These are phyloP conservation scores for Micrasema longulum DNA, from an alignment of 1,140 invertebrate genomes.

Conservation along the genomic window DNA sequence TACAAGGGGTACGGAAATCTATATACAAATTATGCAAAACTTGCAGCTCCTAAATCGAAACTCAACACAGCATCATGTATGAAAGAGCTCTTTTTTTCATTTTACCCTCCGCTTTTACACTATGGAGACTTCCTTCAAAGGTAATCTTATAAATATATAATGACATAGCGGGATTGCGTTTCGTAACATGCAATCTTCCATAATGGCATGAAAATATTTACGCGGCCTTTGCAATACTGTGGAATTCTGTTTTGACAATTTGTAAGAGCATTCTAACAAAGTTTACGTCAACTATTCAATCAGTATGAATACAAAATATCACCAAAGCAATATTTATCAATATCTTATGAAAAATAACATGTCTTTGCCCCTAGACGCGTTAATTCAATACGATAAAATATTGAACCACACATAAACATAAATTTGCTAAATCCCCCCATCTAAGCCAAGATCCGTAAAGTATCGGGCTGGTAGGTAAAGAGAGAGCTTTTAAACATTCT, in stretches of 20 bases:
- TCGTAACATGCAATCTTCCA: slow-evolving; percentile 39
- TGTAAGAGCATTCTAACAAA: too few relatives aligned
- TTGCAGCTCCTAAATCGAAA: slow-evolving; percentile 4
- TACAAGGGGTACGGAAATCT: background rate
- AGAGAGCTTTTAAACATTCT: too few relatives aligned
- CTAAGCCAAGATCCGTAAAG: too few relatives aligned
- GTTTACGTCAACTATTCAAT: too few relatives aligned
- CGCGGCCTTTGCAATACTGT: background rate
- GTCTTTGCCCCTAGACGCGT: too few relatives aligned
- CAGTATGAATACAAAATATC: too few relatives aligned
- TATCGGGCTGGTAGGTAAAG: too few relatives aligned
- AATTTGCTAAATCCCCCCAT: too few relatives aligned
- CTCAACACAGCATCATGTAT: slow-evolving; percentile 16
- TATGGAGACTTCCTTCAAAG: slow-evolving; percentile 9
- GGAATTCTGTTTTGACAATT: background rate
- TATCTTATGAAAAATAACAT: too few relatives aligned
- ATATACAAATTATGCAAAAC: slow-evolving; percentile 2
- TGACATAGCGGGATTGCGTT: slow-evolving; percentile 24
- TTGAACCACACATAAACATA: too few relatives aligned
- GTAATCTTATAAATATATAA: slow-evolving; percentile 40
- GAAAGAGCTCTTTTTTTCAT: slow-evolving; percentile 18
- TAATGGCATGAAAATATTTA: slow-evolving; percentile 43
- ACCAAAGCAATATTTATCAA: too few relatives aligned
- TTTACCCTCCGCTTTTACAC: background rate
- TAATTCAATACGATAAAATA: too few relatives aligned